phyloP scores from a whole-genome alignment of 2,888 invertebrate species.

The Prosapia bicincta region DNA sequence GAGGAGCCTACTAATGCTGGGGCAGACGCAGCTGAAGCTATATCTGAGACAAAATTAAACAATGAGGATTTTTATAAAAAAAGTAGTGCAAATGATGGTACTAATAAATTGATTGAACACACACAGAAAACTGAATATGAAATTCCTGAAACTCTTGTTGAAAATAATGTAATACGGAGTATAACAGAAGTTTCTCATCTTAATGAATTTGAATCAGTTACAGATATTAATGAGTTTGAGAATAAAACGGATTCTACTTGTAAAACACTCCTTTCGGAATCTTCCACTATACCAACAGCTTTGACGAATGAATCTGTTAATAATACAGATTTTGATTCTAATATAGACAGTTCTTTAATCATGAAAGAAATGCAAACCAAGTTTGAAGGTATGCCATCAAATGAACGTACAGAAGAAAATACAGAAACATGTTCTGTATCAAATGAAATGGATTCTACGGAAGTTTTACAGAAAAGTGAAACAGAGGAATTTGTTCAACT shows the following conservation, averaged over 20 bases:
- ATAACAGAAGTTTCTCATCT: not conserved
- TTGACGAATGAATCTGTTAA: slow-evolving; percentile 3
- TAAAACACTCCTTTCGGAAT: too few species aligned
- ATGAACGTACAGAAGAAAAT: too few species aligned
- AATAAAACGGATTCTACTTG: not conserved
- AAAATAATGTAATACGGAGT: not conserved
- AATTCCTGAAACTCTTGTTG: not conserved
- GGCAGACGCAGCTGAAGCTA: slow-evolving; percentile 6
- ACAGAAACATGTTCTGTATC: not conserved
- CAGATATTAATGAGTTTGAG: not conserved
- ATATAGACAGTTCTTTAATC: not conserved
- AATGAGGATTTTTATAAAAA: too few species aligned
- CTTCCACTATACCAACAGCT: too few species aligned
- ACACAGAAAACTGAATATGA: not conserved
- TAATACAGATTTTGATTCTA: not conserved
- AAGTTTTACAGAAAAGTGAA: not conserved
- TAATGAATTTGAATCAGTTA: not conserved
- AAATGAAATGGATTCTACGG: not conserved
- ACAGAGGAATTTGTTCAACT: not conserved
- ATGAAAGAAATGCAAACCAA: not conserved
- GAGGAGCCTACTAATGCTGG: too few species aligned
- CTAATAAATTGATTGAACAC: too few species aligned
- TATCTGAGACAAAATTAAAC: slow-evolving; percentile 4
- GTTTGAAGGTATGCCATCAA: not conserved
- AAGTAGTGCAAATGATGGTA: too few species aligned